Percentiles rank a stretch among this genome's conserved stretches.
phyloP scores from a whole-genome alignment of 2,888 invertebrate species.

The Ormyrus nitidulus region DNA sequence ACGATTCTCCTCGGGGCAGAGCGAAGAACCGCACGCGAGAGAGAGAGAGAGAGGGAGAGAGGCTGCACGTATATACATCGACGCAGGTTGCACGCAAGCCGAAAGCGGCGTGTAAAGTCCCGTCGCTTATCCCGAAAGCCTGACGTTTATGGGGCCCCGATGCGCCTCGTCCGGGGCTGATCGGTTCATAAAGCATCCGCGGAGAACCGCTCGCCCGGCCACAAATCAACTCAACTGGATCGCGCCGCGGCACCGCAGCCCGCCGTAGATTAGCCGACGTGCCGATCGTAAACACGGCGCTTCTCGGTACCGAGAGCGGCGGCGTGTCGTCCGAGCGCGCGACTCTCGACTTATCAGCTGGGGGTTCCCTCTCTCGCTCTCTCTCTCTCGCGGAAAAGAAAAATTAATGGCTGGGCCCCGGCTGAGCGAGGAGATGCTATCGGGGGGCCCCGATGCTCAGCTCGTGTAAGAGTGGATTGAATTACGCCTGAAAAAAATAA shows the following conservation, averaged over 20 bases:
- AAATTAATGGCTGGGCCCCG: slow-evolving; percentile 20
- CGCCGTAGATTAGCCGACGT: slow-evolving; percentile 11
- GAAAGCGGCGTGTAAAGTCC: slow-evolving; percentile 42
- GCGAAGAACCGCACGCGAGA: no score
- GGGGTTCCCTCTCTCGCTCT: no score
- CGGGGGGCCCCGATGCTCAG: not conserved
- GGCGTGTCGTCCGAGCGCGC: no score
- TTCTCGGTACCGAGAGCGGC: not conserved
- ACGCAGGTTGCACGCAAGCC: slow-evolving; percentile 20
- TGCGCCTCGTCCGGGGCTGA: slow-evolving; percentile 62
- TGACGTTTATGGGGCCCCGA: slow-evolving; percentile 68
- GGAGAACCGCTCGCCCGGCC: slow-evolving; percentile 50
- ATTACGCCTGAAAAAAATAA: slow-evolving; percentile 15
- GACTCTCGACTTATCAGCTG: no score
- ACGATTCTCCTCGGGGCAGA: not conserved
- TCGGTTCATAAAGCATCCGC: slow-evolving; percentile 69
- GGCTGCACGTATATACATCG: slow-evolving; percentile 16
- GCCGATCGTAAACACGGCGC: slow-evolving; percentile 45
- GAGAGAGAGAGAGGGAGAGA: not conserved
- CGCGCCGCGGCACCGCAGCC: slow-evolving; percentile 48
- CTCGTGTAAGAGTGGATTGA: not conserved
- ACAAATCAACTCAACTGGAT: slow-evolving; percentile 70
- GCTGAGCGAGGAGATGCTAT: not conserved
- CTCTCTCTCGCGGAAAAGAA: not conserved
- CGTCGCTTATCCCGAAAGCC: slow-evolving; percentile 60